Evolutionary conservation across 2,888 invertebrate genomes (phyloP).

Genomic region (Osmoderma eremita): DNA sequence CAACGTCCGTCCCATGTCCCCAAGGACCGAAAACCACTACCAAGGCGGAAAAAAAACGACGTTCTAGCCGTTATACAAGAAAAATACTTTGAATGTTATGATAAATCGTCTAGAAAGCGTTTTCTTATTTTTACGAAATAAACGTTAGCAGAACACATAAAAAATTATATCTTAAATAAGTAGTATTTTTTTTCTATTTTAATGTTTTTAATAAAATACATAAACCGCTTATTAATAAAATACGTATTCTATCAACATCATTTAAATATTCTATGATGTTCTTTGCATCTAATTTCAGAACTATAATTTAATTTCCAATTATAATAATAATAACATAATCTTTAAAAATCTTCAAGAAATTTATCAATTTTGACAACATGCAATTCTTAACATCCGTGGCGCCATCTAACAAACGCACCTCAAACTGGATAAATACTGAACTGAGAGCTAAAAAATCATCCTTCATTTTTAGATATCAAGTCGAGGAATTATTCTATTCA

Average conservation of each 20-base stretch:
- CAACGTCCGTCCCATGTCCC: constrained; percentile 45
- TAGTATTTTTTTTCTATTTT: too few relatives aligned
- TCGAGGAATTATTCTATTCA: too few relatives aligned
- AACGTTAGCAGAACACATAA: neutral
- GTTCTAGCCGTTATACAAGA: constrained; percentile 17
- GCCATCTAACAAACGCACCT: neutral
- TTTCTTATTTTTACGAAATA: constrained; percentile 17
- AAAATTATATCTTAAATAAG: too few relatives aligned
- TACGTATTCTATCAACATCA: too few relatives aligned
- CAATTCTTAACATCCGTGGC: neutral
- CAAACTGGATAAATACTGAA: too few relatives aligned
- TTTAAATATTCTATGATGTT: too few relatives aligned
- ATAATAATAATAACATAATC: neutral
- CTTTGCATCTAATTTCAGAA: too few relatives aligned
- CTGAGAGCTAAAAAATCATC: too few relatives aligned
- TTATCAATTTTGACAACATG: neutral
- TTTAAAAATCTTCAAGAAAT: neutral
- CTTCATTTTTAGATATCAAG: too few relatives aligned
- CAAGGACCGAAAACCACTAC: constrained; percentile 41
- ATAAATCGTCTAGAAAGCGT: constrained; percentile 47
- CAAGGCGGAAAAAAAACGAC: constrained; percentile 20
- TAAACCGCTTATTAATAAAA: too few relatives aligned
- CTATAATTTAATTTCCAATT: too few relatives aligned
- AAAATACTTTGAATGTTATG: constrained; percentile 51
- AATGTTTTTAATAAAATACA: too few relatives aligned